These are phyloP conservation scores for Cydia fagiglandana DNA, from an alignment of 1,140 invertebrate species.

Conservation along the genomic window DNA sequence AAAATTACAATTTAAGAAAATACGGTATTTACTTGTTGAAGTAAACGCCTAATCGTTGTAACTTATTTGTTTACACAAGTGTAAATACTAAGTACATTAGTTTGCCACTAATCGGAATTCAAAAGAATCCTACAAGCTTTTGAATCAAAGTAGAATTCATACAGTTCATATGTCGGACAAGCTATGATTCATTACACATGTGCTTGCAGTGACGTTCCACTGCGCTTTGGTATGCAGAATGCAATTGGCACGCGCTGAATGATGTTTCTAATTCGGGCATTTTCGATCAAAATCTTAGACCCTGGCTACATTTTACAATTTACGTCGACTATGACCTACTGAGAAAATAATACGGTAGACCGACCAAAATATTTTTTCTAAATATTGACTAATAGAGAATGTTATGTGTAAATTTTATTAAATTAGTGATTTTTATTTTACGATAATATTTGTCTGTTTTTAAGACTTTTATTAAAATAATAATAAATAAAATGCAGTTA, in stretches of 20 bases:
- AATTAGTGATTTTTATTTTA: too few species aligned
- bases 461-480: too few species aligned
- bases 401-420: too few species aligned
- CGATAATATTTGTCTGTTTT: too few species aligned
- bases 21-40: too few species aligned
- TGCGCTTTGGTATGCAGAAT: conserved; percentile 7
- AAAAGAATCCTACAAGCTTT: background rate
- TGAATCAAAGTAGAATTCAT: background rate
- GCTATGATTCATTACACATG: background rate
- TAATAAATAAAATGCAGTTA: too few species aligned
- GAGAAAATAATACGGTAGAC: background rate
- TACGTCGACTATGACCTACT: background rate
- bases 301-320: background rate
- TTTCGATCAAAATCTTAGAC: background rate
- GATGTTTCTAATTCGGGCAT: background rate
- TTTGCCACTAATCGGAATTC: background rate
- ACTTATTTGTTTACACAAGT: too few species aligned
- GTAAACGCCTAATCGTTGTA: too few species aligned
- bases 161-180: background rate
- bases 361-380: too few species aligned
- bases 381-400: too few species aligned
- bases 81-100: background rate
- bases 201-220: background rate
- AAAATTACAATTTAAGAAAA: too few species aligned
- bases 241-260: conserved; percentile 4